Evolutionary conservation across 1,140 invertebrate genomes (phyloP).

Genomic region (Meloidogyne exigua): DNA sequence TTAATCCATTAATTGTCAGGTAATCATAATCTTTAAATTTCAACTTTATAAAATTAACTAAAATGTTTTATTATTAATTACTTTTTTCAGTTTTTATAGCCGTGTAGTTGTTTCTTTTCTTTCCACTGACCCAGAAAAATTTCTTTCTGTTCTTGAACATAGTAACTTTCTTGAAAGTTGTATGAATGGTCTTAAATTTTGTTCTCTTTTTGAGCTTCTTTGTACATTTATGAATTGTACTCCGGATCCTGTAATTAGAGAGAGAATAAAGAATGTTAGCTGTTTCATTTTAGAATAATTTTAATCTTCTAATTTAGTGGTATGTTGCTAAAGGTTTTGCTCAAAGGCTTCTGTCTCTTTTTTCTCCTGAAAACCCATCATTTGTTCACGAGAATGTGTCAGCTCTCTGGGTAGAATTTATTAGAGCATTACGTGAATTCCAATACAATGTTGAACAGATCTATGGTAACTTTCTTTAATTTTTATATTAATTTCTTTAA

Average conservation of each 20-base stretch:
- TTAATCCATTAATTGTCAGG: constrained; percentile 32
- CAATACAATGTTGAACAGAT: constrained; percentile 37
- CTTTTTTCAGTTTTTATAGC: constrained; percentile 39
- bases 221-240: constrained; percentile 41
- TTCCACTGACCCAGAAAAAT: constrained; percentile 35
- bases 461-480: background rate
- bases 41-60: background rate
- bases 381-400: constrained; percentile 34
- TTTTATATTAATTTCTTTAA: background rate
- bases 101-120: constrained; percentile 35
- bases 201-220: constrained; percentile 35
- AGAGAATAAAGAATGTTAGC: constrained; percentile 30
- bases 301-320: constrained; percentile 34
- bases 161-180: constrained; percentile 36
- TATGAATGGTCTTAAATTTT: constrained; percentile 21
- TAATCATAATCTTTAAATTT: background rate
- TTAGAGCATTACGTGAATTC: constrained; percentile 36
- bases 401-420: constrained; percentile 37
- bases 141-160: constrained; percentile 31
- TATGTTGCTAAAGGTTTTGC: constrained; percentile 32
- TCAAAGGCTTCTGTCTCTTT: constrained; percentile 14
- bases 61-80: background rate
- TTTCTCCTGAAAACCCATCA: constrained; percentile 32
- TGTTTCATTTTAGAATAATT: constrained; percentile 11
- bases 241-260: constrained; percentile 30